A percentile compares a stretch with the other conserved stretches of the same genome.
These are phyloP conservation scores for Dissostichus mawsoni DNA, from an alignment of 2,113 vertebrate genomes.

Conservation along the genomic window DNA sequence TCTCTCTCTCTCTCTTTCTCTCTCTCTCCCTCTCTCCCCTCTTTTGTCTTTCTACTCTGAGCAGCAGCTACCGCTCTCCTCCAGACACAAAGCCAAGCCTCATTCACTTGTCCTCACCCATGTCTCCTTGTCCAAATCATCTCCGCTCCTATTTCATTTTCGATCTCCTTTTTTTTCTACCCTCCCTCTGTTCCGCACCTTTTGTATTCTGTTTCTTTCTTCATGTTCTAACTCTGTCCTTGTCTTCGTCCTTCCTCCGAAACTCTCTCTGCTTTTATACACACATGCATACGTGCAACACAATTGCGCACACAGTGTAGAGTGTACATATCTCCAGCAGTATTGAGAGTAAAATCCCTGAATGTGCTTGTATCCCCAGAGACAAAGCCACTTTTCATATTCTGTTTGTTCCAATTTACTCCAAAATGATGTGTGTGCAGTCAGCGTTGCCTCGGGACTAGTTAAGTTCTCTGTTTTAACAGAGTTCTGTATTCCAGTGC, in stretches of 20 bases:
- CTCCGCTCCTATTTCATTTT: conserved; percentile 66
- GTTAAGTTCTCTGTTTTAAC: conserved; percentile 70
- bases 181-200: conserved; percentile 54
- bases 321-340: conserved; percentile 63
- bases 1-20: conserved; percentile 9
- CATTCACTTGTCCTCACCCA: conserved; percentile 67
- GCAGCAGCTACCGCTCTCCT: conserved; percentile 67
- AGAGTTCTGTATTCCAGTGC: conserved; percentile 60
- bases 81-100: conserved; percentile 72
- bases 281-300: neutral
- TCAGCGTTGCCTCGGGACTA: conserved; percentile 70
- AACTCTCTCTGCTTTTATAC: conserved; percentile 26
- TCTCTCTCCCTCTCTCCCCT: conserved; percentile 24
- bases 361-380: conserved; percentile 66
- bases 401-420: conserved; percentile 82
- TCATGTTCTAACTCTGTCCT: conserved; percentile 51
- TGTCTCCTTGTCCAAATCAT: conserved; percentile 72
- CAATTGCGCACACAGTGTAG: conserved; percentile 12
- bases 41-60: conserved; percentile 73
- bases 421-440: conserved; percentile 76
- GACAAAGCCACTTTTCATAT: conserved; percentile 78
- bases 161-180: conserved; percentile 32
- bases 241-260: conserved; percentile 64
- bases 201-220: conserved; percentile 43
- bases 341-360: conserved; percentile 74